A percentile compares a stretch with the other conserved stretches of the same genome.
These are phyloP conservation scores for Anthoscopus minutus DNA, from an alignment of 2,113 vertebrate genomes.

Conservation along the genomic window DNA sequence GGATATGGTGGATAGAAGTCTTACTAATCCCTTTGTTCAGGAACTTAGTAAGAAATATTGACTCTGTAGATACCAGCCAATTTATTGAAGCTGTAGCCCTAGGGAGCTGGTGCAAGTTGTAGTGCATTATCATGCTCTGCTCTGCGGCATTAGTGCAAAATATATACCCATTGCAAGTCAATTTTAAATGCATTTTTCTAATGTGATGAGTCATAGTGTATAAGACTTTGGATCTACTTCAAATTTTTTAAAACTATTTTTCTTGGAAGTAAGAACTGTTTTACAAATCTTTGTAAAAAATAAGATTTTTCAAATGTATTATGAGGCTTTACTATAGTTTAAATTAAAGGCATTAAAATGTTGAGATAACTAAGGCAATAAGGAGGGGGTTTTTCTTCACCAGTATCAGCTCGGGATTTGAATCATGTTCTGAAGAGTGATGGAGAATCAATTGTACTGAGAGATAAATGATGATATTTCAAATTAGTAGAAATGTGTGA, in stretches of 20 bases:
- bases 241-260: background rate
- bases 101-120: background rate
- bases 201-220: background rate
- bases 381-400: background rate
- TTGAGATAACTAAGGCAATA: background rate
- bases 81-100: constrained; percentile 25
- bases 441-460: background rate
- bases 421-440: background rate
- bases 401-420: background rate
- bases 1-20: background rate
- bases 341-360: background rate
- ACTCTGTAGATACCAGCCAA: constrained; percentile 5
- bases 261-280: background rate
- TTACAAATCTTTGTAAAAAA: background rate
- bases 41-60: constrained; percentile 28
- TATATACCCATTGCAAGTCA: background rate
- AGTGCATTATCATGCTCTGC: background rate
- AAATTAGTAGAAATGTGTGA: background rate
- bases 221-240: background rate
- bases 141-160: background rate
- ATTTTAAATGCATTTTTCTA: constrained; percentile 12
- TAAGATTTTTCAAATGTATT: background rate
- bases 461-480: background rate
- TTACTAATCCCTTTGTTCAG: constrained; percentile 26
- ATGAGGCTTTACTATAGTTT: background rate